These are phyloP conservation scores for Umimayanthus kanabou DNA, from an alignment of 92 coral and sea anemone genomes.

Conservation along the genomic window DNA sequence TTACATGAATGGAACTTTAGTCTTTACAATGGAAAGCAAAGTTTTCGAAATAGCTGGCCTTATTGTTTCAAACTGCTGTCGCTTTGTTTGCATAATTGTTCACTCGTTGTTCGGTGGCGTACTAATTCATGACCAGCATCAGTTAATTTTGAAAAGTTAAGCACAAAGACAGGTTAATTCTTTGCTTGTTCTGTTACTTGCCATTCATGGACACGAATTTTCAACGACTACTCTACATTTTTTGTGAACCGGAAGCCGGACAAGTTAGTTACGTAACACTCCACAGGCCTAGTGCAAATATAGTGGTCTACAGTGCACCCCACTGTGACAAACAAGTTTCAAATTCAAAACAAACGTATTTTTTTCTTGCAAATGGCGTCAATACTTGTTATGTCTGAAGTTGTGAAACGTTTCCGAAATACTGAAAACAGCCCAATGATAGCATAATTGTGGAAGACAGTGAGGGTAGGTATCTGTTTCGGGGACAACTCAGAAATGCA, in stretches of 20 bases:
- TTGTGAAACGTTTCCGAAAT: neutral
- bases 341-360: neutral
- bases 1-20: neutral
- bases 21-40: neutral
- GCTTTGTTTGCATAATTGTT: neutral
- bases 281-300: neutral
- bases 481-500: neutral
- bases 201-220: too few relatives aligned
- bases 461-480: neutral
- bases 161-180: neutral
- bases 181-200: neutral
- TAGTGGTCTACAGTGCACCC: neutral
- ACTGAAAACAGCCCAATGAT: neutral
- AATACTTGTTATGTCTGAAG: neutral
- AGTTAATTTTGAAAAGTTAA: neutral
- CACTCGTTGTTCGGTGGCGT: neutral
- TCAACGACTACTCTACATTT: neutral
- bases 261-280: neutral
- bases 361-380: neutral
- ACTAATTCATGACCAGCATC: neutral
- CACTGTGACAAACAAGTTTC: neutral
- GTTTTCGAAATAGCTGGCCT: neutral
- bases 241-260: neutral
- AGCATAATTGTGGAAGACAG: neutral
- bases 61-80: neutral